Conservation (phyloP, 2,113 vertebrate genomes). For the Urocolius indicus region DNA sequence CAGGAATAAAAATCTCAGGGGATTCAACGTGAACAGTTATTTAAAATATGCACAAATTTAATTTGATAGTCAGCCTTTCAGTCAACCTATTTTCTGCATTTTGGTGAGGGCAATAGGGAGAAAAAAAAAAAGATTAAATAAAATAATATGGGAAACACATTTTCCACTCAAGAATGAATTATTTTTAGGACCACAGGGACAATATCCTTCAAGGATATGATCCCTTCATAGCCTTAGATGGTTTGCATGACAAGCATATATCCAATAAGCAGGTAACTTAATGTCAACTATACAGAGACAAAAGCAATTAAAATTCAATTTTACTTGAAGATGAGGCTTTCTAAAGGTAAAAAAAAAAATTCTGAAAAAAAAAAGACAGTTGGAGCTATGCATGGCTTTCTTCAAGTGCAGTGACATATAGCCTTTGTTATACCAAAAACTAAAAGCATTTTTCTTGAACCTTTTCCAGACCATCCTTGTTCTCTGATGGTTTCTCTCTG, state of each 20-base stretch:
- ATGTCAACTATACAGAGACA: neutral
- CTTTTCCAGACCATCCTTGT: neutral
- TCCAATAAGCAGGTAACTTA: neutral
- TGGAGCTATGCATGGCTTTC: neutral
- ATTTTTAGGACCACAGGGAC: neutral
- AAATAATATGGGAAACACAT: neutral
- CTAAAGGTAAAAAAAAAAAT: neutral
- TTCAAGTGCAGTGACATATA: neutral
- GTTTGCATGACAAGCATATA: neutral
- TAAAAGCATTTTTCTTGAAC: neutral
- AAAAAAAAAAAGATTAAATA: neutral
- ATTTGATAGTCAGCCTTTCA: constrained; percentile 45
- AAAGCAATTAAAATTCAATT: neutral
- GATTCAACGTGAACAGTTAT: constrained; percentile 48
- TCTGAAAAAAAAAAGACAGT: neutral
- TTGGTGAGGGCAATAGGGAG: neutral
- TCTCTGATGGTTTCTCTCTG: neutral
- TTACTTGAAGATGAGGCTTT: constrained; percentile 8
- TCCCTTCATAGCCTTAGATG: neutral
- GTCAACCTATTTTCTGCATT: constrained; percentile 35
- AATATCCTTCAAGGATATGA: neutral
- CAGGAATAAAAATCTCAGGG: constrained; percentile 22
- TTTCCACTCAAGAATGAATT: neutral
- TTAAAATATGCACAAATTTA: constrained; percentile 51
- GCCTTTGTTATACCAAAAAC: neutral